Evolutionary conservation across 2,797 vertebrate genomes (phyloP).

Genomic region (Notolabrus celidotus): DNA sequence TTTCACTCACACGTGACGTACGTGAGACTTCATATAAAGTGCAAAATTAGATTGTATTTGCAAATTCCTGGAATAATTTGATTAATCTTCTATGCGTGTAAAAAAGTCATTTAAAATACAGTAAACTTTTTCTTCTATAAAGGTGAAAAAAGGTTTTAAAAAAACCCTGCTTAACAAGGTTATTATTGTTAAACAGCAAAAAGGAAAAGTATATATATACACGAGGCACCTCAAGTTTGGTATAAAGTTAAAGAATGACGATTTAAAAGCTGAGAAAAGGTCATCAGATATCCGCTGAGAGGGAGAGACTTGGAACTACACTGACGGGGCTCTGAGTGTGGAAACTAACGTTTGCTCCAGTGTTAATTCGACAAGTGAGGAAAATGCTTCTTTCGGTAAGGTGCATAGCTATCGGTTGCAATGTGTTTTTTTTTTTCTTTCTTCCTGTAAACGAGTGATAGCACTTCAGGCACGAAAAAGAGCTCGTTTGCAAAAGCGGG

Average conservation of each 20-base stretch:
- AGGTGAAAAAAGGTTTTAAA: conserved; percentile 79
- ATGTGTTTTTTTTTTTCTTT: conserved; percentile 56
- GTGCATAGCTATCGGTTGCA: conserved; percentile 85
- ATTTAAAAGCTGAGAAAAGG: conserved; percentile 53
- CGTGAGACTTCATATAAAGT: conserved; percentile 86
- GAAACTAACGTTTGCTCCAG: conserved; percentile 62
- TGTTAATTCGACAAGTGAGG: conserved; percentile 66
- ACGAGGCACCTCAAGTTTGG: conserved; percentile 88
- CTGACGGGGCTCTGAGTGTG: conserved; percentile 19
- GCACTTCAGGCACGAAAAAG: conserved; percentile 68
- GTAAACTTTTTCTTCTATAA: conserved; percentile 79
- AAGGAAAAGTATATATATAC: conserved; percentile 86
- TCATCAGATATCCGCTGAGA: conserved; percentile 44
- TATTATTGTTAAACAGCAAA: conserved; percentile 79
- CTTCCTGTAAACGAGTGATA: conserved; percentile 79
- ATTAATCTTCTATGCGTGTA: conserved; percentile 76
- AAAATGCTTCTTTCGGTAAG: conserved; percentile 79
- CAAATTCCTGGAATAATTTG: conserved; percentile 87
- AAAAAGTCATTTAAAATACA: conserved; percentile 86
- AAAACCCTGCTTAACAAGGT: conserved; percentile 84
- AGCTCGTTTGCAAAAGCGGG: conserved; percentile 64
- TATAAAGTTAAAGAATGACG: conserved; percentile 80
- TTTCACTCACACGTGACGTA: conserved; percentile 75
- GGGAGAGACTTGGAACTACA: conserved; percentile 8
- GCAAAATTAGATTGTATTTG: conserved; percentile 90